Conservation (phyloP, 2,113 vertebrate genomes). For the Larimichthys crocea region DNA sequence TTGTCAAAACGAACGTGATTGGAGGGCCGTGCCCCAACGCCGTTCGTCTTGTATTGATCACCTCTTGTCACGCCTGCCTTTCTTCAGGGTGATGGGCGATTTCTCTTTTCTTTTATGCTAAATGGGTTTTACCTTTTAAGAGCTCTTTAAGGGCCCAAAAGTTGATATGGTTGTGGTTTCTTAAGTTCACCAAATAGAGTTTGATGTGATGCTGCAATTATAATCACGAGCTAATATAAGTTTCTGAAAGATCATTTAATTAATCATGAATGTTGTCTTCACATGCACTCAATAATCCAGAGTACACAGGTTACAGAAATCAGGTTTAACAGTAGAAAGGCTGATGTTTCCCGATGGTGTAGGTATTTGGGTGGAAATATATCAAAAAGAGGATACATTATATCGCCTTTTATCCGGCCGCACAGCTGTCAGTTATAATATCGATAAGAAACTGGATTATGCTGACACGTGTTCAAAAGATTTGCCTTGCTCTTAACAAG, state of each 20-base stretch:
- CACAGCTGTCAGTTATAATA: neutral
- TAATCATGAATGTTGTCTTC: neutral
- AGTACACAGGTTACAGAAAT: neutral
- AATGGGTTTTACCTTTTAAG: slow-evolving; percentile 47
- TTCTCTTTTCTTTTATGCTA: slow-evolving; percentile 53
- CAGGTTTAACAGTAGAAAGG: neutral
- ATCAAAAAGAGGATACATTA: neutral
- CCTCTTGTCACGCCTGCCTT: slow-evolving; percentile 66
- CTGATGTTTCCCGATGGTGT: neutral
- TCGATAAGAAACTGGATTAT: slow-evolving; percentile 10
- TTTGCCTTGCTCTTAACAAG: neutral
- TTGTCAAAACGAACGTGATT: slow-evolving; percentile 74
- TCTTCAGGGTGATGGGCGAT: slow-evolving; percentile 67
- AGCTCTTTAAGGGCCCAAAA: slow-evolving; percentile 15
- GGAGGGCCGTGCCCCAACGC: slow-evolving; percentile 49
- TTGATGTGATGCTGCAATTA: neutral
- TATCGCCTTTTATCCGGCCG: neutral
- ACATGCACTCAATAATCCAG: neutral
- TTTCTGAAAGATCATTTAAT: neutral
- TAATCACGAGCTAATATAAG: neutral
- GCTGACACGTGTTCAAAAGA: neutral
- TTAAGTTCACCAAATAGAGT: neutral
- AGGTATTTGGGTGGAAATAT: neutral
- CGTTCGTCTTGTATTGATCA: slow-evolving; percentile 79
- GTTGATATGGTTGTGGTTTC: neutral